Evolutionary conservation across 2,888 invertebrate genomes (phyloP).

Genomic region (Lithophane semibrunnea): DNA sequence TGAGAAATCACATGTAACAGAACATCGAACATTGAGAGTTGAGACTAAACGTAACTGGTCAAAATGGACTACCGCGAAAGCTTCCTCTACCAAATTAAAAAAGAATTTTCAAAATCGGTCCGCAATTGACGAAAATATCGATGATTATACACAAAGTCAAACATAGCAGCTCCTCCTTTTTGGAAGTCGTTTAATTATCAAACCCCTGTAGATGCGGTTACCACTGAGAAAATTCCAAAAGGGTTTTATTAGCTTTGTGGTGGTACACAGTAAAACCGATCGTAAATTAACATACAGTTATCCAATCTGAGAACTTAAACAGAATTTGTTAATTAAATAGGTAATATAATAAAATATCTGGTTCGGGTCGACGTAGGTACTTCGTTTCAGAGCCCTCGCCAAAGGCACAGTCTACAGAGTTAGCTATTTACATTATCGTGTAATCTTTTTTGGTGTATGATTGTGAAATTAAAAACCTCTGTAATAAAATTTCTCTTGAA

Average conservation of each 20-base stretch:
- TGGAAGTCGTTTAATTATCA: neutral
- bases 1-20: too few species aligned
- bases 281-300: constrained; percentile 83
- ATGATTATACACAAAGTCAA: too few species aligned
- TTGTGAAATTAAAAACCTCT: constrained; percentile 49
- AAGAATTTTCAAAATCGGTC: too few species aligned
- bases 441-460: constrained; percentile 39
- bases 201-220: constrained; percentile 68
- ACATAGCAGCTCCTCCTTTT: too few species aligned
- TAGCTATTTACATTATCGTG: constrained; percentile 28
- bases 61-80: too few species aligned
- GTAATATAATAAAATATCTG: constrained; percentile 79
- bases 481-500: constrained; percentile 17
- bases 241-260: constrained; percentile 81
- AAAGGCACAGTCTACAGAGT: constrained; percentile 48
- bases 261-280: constrained; percentile 80
- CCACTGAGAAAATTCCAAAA: constrained; percentile 73
- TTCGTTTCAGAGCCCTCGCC: constrained; percentile 11
- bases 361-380: constrained; percentile 47
- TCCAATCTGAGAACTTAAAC: constrained; percentile 79
- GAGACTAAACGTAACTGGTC: too few species aligned
- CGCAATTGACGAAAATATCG: too few species aligned
- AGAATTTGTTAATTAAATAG: constrained; percentile 80
- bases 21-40: too few species aligned
- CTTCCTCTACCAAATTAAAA: too few species aligned